A percentile compares a stretch with the other conserved stretches of the same genome.
These are phyloP conservation scores for Trilocha varians DNA, from an alignment of 2,888 invertebrate species.

Conservation along the genomic window DNA sequence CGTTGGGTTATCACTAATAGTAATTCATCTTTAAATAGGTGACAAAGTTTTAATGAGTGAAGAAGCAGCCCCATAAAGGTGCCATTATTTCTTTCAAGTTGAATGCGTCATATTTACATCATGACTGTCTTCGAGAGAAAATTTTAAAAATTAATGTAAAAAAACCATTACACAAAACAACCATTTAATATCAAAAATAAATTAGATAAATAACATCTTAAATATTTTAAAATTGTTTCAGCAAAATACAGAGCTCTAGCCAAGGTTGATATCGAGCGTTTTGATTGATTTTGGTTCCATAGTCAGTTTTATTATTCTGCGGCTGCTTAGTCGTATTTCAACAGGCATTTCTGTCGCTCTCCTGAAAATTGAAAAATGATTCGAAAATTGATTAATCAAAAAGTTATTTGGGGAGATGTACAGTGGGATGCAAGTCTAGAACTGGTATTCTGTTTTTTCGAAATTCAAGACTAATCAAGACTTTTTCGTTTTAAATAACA, in stretches of 20 bases:
- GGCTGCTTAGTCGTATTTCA: conserved; percentile 25
- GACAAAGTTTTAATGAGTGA: too few relatives aligned
- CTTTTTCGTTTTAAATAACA: neutral
- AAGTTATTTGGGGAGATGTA: neutral
- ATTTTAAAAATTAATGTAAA: too few relatives aligned
- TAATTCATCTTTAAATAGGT: too few relatives aligned
- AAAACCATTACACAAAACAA: neutral
- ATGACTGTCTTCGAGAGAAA: too few relatives aligned
- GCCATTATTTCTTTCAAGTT: too few relatives aligned
- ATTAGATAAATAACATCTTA: conserved; percentile 10
- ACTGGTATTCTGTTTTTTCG: neutral
- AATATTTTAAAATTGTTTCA: conserved; percentile 10
- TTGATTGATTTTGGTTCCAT: conserved; percentile 55
- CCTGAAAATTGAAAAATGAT: conserved; percentile 23
- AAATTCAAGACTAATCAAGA: neutral
- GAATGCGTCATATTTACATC: too few relatives aligned
- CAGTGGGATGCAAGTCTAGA: too few relatives aligned
- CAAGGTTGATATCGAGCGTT: conserved; percentile 54
- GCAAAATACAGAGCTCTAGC: too few relatives aligned
- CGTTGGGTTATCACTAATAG: too few relatives aligned
- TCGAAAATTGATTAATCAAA: neutral
- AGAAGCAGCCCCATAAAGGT: too few relatives aligned
- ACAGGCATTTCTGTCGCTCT: conserved; percentile 31
- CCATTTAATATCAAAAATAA: neutral
- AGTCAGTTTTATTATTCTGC: conserved; percentile 32